Base-by-base conservation (phyloP, 2,113 vertebrate species). In the Hystrix cristata region DNA sequence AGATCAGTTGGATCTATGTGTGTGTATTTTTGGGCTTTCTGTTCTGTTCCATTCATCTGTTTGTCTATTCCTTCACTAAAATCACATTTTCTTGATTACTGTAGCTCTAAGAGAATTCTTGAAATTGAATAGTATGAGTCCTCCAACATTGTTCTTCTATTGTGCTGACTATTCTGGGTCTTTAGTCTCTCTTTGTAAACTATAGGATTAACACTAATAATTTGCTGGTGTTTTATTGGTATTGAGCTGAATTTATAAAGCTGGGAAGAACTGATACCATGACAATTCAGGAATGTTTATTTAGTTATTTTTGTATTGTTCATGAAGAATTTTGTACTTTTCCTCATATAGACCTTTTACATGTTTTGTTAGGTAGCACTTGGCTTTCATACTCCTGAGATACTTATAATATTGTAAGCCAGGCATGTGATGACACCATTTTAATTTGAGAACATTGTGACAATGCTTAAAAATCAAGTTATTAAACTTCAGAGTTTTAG, bases 401-500 rank as follows among this genome's bases (percentile, higher is more conserved):
- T 29, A 23, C 59, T 53, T 82, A 29, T 43, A 71, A 43, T 31
- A 6, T 90, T 69, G 38, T 91, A 38, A 78, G 59, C 3, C 34
- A 85, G 65, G 76, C 15, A 85, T 76, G 72, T n/a, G 19, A 91
- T 85, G 31, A 2, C 27, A 53, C 16, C 18, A 64, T 91, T 97
- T 95, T 85, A n/a, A 88, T 18, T 84, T 87, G 82, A 43, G 27
- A 67, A 67, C 18, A 74, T 93, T 81, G 16, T 46, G n/a, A 65
- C 25, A 48, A 55, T 80, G 23, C 12, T 90, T 90, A 69, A 96
- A 90, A 93, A 29, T 18, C 38, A 96, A 76, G 16, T 59, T 13
- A 64, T 71, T 65, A 65, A 87, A 67, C 34, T 71, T 88, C 38
- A 96, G 48, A 72, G 10, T 88, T 96, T 96, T 65, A 90, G 19